Evolutionary conservation across 2,797 vertebrate species (phyloP), one percentile per base, ranked within the genome.

Genomic region (Diplodus puntazzo): DNA sequence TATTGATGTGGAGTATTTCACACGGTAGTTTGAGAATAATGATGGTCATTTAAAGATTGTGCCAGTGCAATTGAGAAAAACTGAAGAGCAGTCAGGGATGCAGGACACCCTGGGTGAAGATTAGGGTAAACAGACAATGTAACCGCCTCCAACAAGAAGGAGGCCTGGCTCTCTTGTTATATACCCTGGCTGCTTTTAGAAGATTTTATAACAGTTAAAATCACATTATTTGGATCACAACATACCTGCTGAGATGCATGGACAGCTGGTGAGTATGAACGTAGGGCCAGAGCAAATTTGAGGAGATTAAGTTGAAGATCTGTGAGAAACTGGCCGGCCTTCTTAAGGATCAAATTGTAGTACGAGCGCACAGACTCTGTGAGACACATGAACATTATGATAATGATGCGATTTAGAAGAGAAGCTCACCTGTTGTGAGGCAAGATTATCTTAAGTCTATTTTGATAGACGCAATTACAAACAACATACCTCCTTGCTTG

Each of bases 241-340:
- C 90, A 70, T 85, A 99, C 98, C 97, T 99, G 97, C 72, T 99
- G 98, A 88, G 96, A 98, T 87, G 97, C 97, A 88, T 97, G 95
- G 79, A 99, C 91, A 67, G 97, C 91, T 53, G 98, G 98, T 73
- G 98, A 99, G 90, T 98, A 96, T 2, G 96, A 95, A 61, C 97
- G 95, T 75, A 98, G 90, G 9, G 97, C 95, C 80, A 99, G 92
- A 42, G 98, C 95, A 89, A 98, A 97, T 92, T 96, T 99, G 79
- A 99, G 92, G 0, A 99, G 95, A 87, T 94, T 96, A 75, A 98
- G 89, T 83, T 99, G 97, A 69, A 98, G 95, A 90, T 96, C 94
- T 46, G 97, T 96, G 80, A 99, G 93, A 91, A 99, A 99, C 85
- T 99, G 98, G 27, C 96, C 97, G 6, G 98, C 97, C 94, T 99